Evolutionary conservation across 2,113 vertebrate species (phyloP).

Genomic region (Oreocharis arfaki): DNA sequence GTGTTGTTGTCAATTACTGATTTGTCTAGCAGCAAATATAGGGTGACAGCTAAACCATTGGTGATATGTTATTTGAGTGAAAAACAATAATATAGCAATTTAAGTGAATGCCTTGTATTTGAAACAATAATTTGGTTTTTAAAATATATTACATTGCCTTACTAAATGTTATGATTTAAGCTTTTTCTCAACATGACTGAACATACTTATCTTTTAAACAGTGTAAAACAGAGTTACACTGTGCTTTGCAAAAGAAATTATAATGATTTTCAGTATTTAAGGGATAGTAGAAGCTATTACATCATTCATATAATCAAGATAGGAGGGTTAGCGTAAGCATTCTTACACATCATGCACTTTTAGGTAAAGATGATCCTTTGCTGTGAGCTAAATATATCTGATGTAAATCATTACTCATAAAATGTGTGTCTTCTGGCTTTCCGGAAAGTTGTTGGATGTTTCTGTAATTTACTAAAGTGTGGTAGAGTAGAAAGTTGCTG

Average conservation of each 20-base stretch:
- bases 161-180: not conserved
- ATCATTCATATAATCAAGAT: not conserved
- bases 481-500: not conserved
- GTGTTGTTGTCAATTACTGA: not conserved
- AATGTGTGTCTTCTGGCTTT: not conserved
- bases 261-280: not conserved
- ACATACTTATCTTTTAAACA: not conserved
- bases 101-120: not conserved
- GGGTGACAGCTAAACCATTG: not conserved
- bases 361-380: not conserved
- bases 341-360: not conserved
- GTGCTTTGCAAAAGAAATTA: not conserved
- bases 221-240: not conserved
- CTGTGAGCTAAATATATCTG: not conserved
- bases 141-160: not conserved
- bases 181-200: not conserved
- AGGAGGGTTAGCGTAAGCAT: not conserved
- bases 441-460: not conserved
- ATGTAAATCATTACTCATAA: not conserved
- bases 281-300: not conserved
- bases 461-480: not conserved
- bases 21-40: not conserved
- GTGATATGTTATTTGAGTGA: not conserved
- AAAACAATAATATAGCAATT: not conserved
- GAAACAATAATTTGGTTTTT: not conserved